phyloP scores from a whole-genome alignment of 2,797 vertebrate species.

The Hozukius guyotensis region DNA sequence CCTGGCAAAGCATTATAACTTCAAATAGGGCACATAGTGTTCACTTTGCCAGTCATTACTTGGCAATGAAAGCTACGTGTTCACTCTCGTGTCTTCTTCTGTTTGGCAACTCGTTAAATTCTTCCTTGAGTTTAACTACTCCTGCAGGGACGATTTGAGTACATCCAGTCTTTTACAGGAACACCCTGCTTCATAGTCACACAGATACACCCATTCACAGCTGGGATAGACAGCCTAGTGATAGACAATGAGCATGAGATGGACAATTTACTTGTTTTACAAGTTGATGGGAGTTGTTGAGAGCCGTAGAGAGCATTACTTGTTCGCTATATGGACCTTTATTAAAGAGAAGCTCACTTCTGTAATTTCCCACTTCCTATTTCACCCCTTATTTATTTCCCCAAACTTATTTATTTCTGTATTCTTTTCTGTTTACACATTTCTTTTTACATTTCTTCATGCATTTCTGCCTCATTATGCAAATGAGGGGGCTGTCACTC shows the following conservation, averaged over 20 bases:
- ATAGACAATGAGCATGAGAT: slow-evolving; percentile 10
- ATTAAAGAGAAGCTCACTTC: neutral
- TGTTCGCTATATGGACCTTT: neutral
- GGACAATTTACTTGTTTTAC: slow-evolving; percentile 3
- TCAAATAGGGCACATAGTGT: neutral
- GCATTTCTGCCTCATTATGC: too few relatives aligned
- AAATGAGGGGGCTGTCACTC: too few relatives aligned
- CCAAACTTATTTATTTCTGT: too few relatives aligned
- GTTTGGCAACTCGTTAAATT: neutral
- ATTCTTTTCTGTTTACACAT: too few relatives aligned
- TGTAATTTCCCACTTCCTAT: neutral
- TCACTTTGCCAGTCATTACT: neutral
- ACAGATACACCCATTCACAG: slow-evolving; percentile 40
- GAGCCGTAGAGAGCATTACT: neutral
- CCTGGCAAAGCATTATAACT: neutral
- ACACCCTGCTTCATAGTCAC: neutral
- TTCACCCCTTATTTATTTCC: too few relatives aligned
- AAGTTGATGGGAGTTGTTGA: neutral
- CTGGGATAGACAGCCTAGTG: slow-evolving; percentile 16
- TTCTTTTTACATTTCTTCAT: too few relatives aligned
- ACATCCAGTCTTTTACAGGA: slow-evolving; percentile 16
- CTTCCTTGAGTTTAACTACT: slow-evolving; percentile 2
- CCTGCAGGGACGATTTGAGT: slow-evolving; percentile 4
- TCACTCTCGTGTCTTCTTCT: neutral
- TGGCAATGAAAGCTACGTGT: neutral